phyloP scores from a whole-genome alignment of 2,797 vertebrate species.

The Siniperca scherzeri region DNA sequence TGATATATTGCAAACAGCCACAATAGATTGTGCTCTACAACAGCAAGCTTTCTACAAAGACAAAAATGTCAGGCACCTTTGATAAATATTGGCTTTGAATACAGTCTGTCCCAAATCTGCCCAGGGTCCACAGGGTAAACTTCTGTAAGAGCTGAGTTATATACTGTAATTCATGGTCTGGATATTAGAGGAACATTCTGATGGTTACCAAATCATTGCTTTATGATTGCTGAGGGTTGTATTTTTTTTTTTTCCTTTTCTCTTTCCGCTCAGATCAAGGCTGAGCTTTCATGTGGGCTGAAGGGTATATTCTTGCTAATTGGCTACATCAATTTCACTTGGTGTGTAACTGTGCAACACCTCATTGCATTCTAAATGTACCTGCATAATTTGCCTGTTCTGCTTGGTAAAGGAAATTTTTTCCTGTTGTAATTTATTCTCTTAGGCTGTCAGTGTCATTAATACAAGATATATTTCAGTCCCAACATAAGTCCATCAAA shows the following conservation, averaged over 20 bases:
- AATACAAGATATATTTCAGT: slow-evolving; percentile 58
- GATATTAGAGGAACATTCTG: slow-evolving; percentile 41
- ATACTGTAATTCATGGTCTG: slow-evolving; percentile 52
- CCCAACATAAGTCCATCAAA: slow-evolving; percentile 53
- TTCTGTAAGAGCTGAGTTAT: slow-evolving; percentile 58
- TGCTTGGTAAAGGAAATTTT: slow-evolving; percentile 66
- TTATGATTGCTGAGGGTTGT: slow-evolving; percentile 54
- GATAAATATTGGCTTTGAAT: slow-evolving; percentile 74
- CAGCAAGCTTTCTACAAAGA: slow-evolving; percentile 60
- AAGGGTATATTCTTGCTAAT: slow-evolving; percentile 77
- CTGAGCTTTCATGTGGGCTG: slow-evolving; percentile 70
- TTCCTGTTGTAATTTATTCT: slow-evolving; percentile 69
- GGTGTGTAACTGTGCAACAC: slow-evolving; percentile 77
- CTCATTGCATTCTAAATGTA: slow-evolving; percentile 82
- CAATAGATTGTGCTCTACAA: slow-evolving; percentile 66
- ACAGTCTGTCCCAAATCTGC: slow-evolving; percentile 54
- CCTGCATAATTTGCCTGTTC: slow-evolving; percentile 76
- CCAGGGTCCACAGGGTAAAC: slow-evolving; percentile 54
- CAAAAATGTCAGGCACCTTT: slow-evolving; percentile 66
- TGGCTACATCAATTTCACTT: slow-evolving; percentile 80
- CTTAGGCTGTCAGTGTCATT: slow-evolving; percentile 60
- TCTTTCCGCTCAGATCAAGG: slow-evolving; percentile 68
- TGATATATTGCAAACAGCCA: slow-evolving; percentile 74
- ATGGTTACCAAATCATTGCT: slow-evolving; percentile 68
- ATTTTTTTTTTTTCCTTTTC: slow-evolving; percentile 11